Percentiles rank a stretch among this genome's conserved stretches.
Evolutionary conservation across 2,113 vertebrate species (phyloP).

Genomic region (Reinhardtius hippoglossoides): DNA sequence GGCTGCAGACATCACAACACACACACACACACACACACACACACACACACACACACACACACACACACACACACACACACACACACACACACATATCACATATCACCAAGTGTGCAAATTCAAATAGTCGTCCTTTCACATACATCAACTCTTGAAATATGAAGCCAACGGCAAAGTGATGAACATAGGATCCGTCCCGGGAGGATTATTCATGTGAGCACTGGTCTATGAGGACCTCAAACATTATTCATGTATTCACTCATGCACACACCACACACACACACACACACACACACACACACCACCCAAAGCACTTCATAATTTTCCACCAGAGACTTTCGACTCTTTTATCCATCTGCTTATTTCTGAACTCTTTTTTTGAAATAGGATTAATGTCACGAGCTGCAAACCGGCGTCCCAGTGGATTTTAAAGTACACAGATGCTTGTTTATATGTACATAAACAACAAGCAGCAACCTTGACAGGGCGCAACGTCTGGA

Average conservation of each 20-base stretch:
- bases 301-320: conserved; percentile 2
- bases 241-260: conserved; percentile 55
- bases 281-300: conserved; percentile 22
- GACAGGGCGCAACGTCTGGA: conserved; percentile 49
- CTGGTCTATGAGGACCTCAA: conserved; percentile 36
- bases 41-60: not conserved
- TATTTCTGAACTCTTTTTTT: conserved; percentile 21
- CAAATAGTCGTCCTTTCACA: not conserved
- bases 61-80: conserved; percentile 2
- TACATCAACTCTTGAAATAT: not conserved
- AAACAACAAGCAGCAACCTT: conserved; percentile 54
- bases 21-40: not conserved
- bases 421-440: not conserved
- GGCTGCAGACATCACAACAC: conserved; percentile 33
- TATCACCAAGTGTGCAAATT: too few relatives aligned
- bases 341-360: conserved; percentile 15
- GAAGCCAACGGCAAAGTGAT: conserved; percentile 11
- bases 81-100: conserved; percentile 17
- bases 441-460: conserved; percentile 1
- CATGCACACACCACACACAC: conserved; percentile 7
- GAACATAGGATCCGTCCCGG: conserved; percentile 42
- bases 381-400: conserved; percentile 15
- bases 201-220: conserved; percentile 50
- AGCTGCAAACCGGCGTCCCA: not conserved
- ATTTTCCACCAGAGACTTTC: conserved; percentile 24